Evolutionary conservation across 2,113 vertebrate species (phyloP).

Genomic region (Nicator chloris): DNA sequence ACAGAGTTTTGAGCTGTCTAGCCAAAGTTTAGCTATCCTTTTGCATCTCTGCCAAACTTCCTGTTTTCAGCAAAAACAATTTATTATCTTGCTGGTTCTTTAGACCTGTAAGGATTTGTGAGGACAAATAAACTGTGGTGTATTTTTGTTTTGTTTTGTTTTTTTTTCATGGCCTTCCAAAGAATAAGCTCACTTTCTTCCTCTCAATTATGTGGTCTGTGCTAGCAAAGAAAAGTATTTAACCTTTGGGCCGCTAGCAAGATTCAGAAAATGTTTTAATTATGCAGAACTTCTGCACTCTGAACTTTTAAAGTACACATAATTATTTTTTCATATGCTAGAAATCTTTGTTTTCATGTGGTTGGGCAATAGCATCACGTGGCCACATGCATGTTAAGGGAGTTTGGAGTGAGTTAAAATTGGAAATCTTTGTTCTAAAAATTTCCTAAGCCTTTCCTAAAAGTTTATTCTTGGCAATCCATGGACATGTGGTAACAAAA

Average conservation of each 20-base stretch:
- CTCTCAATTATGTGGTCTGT: constrained; percentile 55
- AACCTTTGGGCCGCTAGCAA: constrained; percentile 65
- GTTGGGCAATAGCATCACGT: constrained; percentile 35
- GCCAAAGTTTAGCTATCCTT: constrained; percentile 78
- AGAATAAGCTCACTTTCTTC: constrained; percentile 62
- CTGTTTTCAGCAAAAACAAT: constrained; percentile 80
- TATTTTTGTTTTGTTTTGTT: too few relatives aligned
- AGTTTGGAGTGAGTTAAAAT: constrained; percentile 10
- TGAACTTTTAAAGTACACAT: constrained; percentile 56
- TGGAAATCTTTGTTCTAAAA: neutral
- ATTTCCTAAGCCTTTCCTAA: neutral
- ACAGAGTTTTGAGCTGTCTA: constrained; percentile 68
- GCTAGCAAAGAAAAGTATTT: constrained; percentile 51
- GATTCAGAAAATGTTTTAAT: constrained; percentile 68
- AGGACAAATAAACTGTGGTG: constrained; percentile 64
- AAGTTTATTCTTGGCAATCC: neutral
- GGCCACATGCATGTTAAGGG: neutral
- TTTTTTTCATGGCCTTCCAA: constrained; percentile 57
- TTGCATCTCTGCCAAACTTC: constrained; percentile 78
- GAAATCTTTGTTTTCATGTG: constrained; percentile 61
- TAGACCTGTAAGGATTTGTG: constrained; percentile 69
- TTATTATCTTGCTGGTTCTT: constrained; percentile 76
- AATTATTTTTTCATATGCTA: constrained; percentile 31
- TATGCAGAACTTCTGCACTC: constrained; percentile 54
- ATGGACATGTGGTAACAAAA: neutral